A percentile compares a stretch with the other conserved stretches of the same genome.
Conservation (phyloP, 2,888 invertebrate species). For the Lydus trimaculatus region DNA sequence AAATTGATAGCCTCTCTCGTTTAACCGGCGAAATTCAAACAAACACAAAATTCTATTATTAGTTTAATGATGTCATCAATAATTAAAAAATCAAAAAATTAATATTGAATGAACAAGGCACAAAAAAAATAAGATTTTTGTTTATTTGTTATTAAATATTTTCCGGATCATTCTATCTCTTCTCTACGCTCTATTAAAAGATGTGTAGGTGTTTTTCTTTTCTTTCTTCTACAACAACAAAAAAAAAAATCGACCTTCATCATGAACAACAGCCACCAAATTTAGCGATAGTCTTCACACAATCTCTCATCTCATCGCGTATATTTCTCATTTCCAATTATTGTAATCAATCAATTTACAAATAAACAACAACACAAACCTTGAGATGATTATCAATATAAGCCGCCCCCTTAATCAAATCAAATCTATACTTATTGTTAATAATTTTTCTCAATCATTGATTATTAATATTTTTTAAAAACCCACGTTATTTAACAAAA, state of each 20-base stretch:
- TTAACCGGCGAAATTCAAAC: not conserved
- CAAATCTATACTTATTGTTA: not conserved
- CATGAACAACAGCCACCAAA: not conserved
- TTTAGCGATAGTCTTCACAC: not conserved
- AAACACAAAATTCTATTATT: slow-evolving; percentile 29
- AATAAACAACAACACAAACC: not conserved
- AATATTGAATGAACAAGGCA: slow-evolving; percentile 38
- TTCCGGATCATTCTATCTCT: not conserved
- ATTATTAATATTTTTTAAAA: not conserved
- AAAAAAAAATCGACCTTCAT: not conserved
- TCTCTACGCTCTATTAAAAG: not conserved
- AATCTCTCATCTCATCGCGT: too few species aligned
- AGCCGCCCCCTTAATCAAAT: slow-evolving; percentile 3
- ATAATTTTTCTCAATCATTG: not conserved
- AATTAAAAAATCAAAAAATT: slow-evolving; percentile 15
- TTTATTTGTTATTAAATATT: not conserved
- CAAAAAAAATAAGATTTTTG: slow-evolving; percentile 24
- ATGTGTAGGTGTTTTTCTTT: not conserved
- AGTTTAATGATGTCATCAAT: slow-evolving; percentile 38
- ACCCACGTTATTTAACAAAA: not conserved
- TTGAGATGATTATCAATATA: not conserved
- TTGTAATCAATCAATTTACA: not conserved
- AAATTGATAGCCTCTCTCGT: slow-evolving; percentile 16
- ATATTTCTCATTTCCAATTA: not conserved
- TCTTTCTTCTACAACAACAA: not conserved